Evolutionary conservation across 2,888 invertebrate species (phyloP).

Genomic region (Yponomeuta evonymella): DNA sequence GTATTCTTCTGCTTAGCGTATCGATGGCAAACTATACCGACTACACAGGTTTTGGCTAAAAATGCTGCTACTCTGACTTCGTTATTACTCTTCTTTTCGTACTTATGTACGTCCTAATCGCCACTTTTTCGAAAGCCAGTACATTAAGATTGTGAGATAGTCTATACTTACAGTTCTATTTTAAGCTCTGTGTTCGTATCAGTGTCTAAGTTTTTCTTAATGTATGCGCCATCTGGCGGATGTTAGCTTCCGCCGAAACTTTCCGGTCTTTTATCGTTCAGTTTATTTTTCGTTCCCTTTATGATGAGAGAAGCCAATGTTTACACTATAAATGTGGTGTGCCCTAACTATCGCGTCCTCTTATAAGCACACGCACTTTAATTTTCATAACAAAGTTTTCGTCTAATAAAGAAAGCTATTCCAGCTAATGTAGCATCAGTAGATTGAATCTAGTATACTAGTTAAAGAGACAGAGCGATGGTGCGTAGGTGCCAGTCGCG

Average conservation of each 20-base stretch:
- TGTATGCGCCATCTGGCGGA: slow-evolving; percentile 67
- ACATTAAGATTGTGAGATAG: neutral
- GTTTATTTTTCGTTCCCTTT: slow-evolving; percentile 62
- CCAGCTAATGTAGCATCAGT: neutral
- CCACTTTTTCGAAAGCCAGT: neutral
- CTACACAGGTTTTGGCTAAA: too few relatives aligned
- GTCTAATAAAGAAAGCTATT: neutral
- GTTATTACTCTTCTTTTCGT: too few relatives aligned
- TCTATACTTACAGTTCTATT: neutral
- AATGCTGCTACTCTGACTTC: too few relatives aligned
- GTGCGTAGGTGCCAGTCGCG: slow-evolving; percentile 69
- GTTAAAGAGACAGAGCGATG: slow-evolving; percentile 10
- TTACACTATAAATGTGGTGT: slow-evolving; percentile 31
- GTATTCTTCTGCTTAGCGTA: too few relatives aligned
- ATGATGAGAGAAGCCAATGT: slow-evolving; percentile 48
- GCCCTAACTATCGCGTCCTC: slow-evolving; percentile 3
- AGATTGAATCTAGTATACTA: slow-evolving; percentile 3
- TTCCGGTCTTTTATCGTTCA: slow-evolving; percentile 59
- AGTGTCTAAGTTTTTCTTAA: slow-evolving; percentile 6
- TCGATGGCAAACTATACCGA: too few relatives aligned
- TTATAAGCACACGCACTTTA: neutral
- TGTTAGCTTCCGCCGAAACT: slow-evolving; percentile 66
- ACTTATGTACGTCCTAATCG: neutral
- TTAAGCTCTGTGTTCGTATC: neutral
- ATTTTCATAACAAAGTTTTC: neutral